Evolutionary conservation across 2,113 vertebrate species (phyloP), one percentile per base, ranked within the genome.

Genomic region (Chrysochloris asiatica): DNA sequence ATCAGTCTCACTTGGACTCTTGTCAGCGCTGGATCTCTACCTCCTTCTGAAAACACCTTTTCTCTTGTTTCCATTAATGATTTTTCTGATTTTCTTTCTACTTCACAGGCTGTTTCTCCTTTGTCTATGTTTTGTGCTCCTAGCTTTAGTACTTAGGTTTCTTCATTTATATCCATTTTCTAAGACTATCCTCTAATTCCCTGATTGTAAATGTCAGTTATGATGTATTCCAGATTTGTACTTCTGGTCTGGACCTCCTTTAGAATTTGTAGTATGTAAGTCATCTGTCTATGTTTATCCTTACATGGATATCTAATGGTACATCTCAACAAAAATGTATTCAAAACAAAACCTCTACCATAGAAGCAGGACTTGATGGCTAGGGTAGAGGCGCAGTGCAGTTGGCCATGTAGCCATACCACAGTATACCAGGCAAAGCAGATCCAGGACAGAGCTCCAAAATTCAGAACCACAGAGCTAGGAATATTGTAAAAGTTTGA

Each of bases 191-290:
- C 1, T 76, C 33, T 33, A 52, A 48, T 13, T 45, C 0, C 6
- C 0, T 28, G 36, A 30, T 14, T 54, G 26, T 77, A 41, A 0
- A 0, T 10, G 11, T 47, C 11, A 13, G 21, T 30, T 71, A n/a
- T 41, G 43, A 69, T 14, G 14, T 45, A 56, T 56, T 28, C 24
- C 59, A 26, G 48, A 41, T 80, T 33, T 43, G 33, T 1, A 30
- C 41, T 43, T 80, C 80, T 65, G 56, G n/a, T 21, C 41, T 59
- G 36, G 14, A 11, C 43, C 10, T 81, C 17, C 41, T 19, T 30
- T 67, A n/a, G 52, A 54, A 8, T 30, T 69, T 48, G 78, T 78
- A 71, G 65, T 14, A 0, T 21, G 1, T 26, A 43, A 52, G 10
- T 28, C 52, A 13, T 33, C 21, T 78, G 38, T 6, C 63, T 78